These are phyloP conservation scores for Apteryx mantelli DNA, from an alignment of 2,113 vertebrate genomes.

Conservation along the genomic window DNA sequence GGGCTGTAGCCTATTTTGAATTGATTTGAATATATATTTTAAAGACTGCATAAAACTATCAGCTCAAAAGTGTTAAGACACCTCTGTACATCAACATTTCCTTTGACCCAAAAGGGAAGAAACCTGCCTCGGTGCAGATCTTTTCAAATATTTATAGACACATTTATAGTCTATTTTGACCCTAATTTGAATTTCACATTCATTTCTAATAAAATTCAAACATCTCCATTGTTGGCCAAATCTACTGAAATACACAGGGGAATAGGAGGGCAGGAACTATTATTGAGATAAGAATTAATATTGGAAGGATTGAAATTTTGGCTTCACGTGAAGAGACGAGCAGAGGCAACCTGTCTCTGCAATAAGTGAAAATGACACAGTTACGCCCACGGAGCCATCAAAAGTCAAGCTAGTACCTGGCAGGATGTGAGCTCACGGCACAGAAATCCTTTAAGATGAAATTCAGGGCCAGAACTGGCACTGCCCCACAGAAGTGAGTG, in stretches of 20 bases:
- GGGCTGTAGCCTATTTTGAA: slow-evolving; percentile 47
- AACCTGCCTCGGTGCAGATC: neutral
- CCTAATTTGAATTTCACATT: slow-evolving; percentile 68
- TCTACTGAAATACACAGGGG: neutral
- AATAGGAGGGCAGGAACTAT: neutral
- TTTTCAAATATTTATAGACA: slow-evolving; percentile 61
- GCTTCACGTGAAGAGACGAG: neutral
- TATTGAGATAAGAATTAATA: neutral
- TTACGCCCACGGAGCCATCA: neutral
- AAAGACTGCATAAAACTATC: slow-evolving; percentile 21
- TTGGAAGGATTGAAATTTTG: slow-evolving; percentile 14
- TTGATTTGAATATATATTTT: slow-evolving; percentile 57
- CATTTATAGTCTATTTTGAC: slow-evolving; percentile 31
- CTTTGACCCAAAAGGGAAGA: slow-evolving; percentile 36
- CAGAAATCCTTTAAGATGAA: neutral
- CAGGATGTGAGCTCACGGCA: slow-evolving; percentile 16
- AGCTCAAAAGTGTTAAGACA: slow-evolving; percentile 39
- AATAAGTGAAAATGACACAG: neutral
- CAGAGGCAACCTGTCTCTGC: neutral
- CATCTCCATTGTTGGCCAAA: slow-evolving; percentile 20
- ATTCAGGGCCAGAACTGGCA: neutral
- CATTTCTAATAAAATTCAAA: slow-evolving; percentile 58
- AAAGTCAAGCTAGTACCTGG: slow-evolving; percentile 15
- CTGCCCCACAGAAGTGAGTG: neutral
- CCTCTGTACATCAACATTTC: slow-evolving; percentile 41